phyloP scores from a whole-genome alignment of 2,888 invertebrate species.

The Lasioglossum calceatum region DNA sequence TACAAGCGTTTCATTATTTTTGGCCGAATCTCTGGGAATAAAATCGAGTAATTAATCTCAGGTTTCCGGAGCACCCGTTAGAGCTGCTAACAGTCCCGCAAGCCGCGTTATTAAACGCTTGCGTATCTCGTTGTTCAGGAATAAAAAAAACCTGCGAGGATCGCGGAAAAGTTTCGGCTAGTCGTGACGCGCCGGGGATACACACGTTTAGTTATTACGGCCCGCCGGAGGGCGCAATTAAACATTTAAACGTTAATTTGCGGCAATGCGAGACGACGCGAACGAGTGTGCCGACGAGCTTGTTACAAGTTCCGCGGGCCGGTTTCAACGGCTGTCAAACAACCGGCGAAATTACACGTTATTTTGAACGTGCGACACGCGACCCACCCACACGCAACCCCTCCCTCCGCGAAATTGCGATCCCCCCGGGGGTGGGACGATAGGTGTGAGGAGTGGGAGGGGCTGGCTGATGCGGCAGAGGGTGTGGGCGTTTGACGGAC shows the following conservation, averaged over 20 bases:
- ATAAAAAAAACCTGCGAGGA: not conserved
- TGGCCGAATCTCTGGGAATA: not conserved
- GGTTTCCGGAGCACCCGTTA: not conserved
- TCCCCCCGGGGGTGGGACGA: not conserved
- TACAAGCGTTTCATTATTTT: not conserved
- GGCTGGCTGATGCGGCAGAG: not conserved
- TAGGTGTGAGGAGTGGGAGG: not conserved
- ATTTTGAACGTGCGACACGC: constrained; percentile 1
- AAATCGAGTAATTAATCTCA: not conserved
- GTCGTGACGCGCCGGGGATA: not conserved
- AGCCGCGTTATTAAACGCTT: not conserved
- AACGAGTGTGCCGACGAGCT: constrained; percentile 23
- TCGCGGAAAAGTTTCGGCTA: not conserved
- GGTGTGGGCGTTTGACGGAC: not conserved
- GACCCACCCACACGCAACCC: not conserved
- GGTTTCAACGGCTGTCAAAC: constrained; percentile 22
- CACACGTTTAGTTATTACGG: not conserved
- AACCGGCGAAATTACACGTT: constrained; percentile 2
- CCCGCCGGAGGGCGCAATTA: constrained; percentile 39
- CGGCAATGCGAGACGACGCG: constrained; percentile 20
- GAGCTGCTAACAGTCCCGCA: not conserved
- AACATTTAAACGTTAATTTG: constrained; percentile 53
- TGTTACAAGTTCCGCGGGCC: not conserved
- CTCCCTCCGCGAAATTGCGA: not conserved
- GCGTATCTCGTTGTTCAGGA: not conserved